Base-by-base conservation (phyloP, 2,113 vertebrate species). In the Trichechus manatus region DNA sequence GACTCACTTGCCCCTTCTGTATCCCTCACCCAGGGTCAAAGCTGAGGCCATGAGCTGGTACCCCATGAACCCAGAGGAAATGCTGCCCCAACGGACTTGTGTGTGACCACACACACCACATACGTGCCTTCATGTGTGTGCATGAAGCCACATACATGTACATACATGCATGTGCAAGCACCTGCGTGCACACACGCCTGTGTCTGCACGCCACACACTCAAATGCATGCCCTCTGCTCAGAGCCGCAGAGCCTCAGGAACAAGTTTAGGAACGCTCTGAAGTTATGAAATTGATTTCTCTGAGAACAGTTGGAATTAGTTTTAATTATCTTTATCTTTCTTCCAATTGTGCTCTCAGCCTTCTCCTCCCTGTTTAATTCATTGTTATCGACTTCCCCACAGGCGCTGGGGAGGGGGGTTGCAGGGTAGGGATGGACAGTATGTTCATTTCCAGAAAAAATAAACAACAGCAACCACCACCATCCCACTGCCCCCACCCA, bases 251-350 rank as follows among this genome's bases (percentile, higher is more conserved):
- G 82, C 90, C 96, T 90, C 59, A 0, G 95, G 91, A 97, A 53
- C 88, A 95, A 92, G 96, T 96, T 95, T 75, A 95, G 92, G 91
- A 92, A 97, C 1, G 47, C 44, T 11, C 42, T 36, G 68, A 97
- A 97, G 96, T 98, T 98, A 97, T 97, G 96, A 97, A 98, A 98
- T 97, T 98, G 98, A 98, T 98, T 98, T 97, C 96, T 98, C 97
- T 94, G 68, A 64, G 75, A 97, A 95, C 94, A 97, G 97, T 95
- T 95, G 91, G 96, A 98, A 97, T 98, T 97, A 98, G 98, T 97
- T 98, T 98, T 97, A 97, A 98, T 98, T 98, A 98, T 98, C 98
- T 98, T 98, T 98, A 98, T 98, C 96, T 97, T 97, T 97, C 96
- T 97, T 98, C 97, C 98, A 95, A 89, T 97, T 98, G 97, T 93